Evolutionary conservation across 2,888 invertebrate species (phyloP).

Genomic region (Erebia ligea): DNA sequence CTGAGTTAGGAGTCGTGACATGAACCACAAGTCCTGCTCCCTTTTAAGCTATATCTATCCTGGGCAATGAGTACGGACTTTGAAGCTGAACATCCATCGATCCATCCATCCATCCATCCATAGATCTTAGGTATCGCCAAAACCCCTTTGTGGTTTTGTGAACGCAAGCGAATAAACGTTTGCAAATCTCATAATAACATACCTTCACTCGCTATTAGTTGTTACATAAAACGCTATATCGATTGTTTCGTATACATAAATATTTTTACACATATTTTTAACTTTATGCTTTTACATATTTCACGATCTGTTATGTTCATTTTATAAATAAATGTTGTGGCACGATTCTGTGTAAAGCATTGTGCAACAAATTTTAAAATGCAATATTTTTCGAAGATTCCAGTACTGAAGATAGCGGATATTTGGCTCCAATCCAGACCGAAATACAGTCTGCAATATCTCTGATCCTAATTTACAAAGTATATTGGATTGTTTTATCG

Average conservation of each 20-base stretch:
- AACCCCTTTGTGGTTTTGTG: too few species aligned
- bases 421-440: constrained; percentile 46
- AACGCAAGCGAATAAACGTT: not conserved
- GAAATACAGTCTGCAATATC: constrained; percentile 41
- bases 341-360: constrained; percentile 36
- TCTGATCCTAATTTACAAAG: constrained; percentile 42
- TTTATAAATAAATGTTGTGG: constrained; percentile 19
- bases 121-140: too few species aligned
- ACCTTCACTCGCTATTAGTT: not conserved
- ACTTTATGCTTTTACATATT: constrained; percentile 7
- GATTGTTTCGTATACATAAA: not conserved
- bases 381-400: constrained; percentile 45
- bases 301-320: constrained; percentile 11
- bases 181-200: not conserved
- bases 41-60: too few species aligned
- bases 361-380: constrained; percentile 43
- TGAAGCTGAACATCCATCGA: too few species aligned
- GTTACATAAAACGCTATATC: not conserved
- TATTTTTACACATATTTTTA: not conserved
- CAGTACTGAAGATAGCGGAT: constrained; percentile 40
- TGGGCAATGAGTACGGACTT: too few species aligned
- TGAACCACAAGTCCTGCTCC: too few species aligned
- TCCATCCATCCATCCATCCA: too few species aligned
- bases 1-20: too few species aligned
- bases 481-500: constrained; percentile 25